Conservation (phyloP, 2,113 vertebrate species). For the Pseudopodoces humilis region DNA sequence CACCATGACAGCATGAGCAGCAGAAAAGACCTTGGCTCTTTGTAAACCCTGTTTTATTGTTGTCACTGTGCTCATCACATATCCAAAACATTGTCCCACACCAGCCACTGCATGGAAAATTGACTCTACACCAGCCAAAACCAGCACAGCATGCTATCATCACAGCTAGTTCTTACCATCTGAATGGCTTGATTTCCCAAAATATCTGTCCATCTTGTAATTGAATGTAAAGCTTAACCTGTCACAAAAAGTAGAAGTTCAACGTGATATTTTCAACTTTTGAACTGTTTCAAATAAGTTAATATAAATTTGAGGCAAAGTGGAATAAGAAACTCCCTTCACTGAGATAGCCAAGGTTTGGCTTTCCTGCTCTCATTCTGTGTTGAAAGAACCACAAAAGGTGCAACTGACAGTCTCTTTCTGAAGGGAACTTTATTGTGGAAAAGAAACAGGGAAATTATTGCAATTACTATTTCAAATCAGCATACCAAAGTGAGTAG, state of each 20-base stretch:
- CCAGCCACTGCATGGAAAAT: neutral
- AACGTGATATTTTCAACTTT: neutral
- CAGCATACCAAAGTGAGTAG: neutral
- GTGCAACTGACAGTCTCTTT: neutral
- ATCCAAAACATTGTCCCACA: neutral
- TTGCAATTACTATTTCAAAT: slow-evolving; percentile 21
- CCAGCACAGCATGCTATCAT: neutral
- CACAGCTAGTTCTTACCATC: neutral
- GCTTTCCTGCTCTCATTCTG: neutral
- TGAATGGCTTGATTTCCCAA: neutral
- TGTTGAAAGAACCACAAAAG: neutral
- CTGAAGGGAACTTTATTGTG: neutral
- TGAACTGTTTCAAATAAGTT: neutral
- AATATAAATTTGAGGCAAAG: neutral
- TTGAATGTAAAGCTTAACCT: neutral
- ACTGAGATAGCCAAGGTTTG: neutral
- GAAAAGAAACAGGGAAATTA: neutral
- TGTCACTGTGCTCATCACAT: neutral
- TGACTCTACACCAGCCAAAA: neutral
- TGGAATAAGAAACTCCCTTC: neutral
- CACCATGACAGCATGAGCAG: neutral
- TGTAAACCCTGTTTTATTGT: neutral
- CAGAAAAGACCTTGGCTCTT: neutral
- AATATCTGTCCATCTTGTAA: rapidly evolving
- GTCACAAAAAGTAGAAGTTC: neutral